Conservation (phyloP, 1,140 invertebrate genomes). For the silkworm (Bombyx mori) region ASM3026992v2 NC_085133.1:446501-447000, state of each 20-base stretch:
- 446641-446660: no score
- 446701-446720: no score
- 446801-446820: neutral
- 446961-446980: conserved; percentile 7
- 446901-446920: conserved; percentile 73
- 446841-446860: conserved; percentile 46
- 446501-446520: no score
- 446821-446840: conserved; percentile 9
- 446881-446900: conserved; percentile 49
- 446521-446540: no score
- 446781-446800: neutral
- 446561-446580: no score
- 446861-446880: conserved; percentile 56
- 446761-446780: neutral
- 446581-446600: no score
- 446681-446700: no score
- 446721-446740: conserved; percentile 22
- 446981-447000: neutral
- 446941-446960: conserved; percentile 25
- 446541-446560: no score
- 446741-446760: conserved; percentile 31
- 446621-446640: no score
- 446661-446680: no score
- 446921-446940: conserved; percentile 67
- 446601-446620: no score